Conservation (phyloP, 2,888 invertebrate genomes). For the Diplolepis rosae region DNA sequence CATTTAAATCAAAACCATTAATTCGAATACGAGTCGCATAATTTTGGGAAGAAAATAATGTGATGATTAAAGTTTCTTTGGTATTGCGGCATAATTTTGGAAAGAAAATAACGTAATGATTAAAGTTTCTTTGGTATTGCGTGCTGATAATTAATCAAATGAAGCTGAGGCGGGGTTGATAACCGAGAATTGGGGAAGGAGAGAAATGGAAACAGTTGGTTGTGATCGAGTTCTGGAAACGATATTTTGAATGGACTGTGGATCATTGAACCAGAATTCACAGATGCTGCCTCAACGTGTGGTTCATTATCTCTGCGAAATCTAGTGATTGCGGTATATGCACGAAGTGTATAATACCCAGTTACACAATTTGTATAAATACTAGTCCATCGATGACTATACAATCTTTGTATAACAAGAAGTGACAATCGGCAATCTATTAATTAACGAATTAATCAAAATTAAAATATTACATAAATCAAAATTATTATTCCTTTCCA, state of each 20-base stretch:
- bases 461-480: not conserved
- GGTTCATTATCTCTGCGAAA: conserved; percentile 10
- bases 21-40: too few species aligned
- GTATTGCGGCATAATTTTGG: too few species aligned
- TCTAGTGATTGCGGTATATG: conserved; percentile 22
- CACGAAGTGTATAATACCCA: conserved; percentile 6
- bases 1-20: too few species aligned
- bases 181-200: not conserved
- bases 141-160: not conserved
- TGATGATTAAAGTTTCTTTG: too few species aligned
- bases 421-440: not conserved
- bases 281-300: conserved; percentile 11
- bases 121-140: too few species aligned
- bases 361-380: conserved; percentile 1
- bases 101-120: too few species aligned
- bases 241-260: conserved; percentile 26
- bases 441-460: not conserved
- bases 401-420: not conserved
- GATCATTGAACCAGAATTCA: conserved; percentile 13
- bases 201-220: conserved; percentile 13
- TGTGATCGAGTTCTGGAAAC: conserved; percentile 17
- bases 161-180: not conserved
- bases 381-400: not conserved
- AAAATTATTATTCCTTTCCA: too few species aligned
- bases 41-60: too few species aligned